Conservation (phyloP, 2,113 vertebrate species). For the Ictalurus furcatus region DNA sequence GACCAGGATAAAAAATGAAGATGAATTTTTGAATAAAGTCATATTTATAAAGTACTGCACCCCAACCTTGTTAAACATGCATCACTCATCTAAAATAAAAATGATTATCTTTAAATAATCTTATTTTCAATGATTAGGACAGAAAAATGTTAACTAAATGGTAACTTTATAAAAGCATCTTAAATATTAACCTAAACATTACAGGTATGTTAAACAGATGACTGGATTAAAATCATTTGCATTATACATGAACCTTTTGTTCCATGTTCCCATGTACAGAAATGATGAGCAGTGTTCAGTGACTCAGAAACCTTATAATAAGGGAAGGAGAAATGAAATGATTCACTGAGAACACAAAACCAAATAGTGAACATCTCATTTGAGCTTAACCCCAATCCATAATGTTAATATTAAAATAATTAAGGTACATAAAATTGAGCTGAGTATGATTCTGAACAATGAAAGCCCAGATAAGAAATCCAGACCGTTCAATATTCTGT, state of each 20-base stretch:
- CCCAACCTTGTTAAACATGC: background rate
- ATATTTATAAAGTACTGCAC: background rate
- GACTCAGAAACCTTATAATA: conserved; percentile 36
- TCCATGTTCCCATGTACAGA: conserved; percentile 27
- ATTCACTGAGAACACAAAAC: conserved; percentile 23
- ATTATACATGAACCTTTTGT: conserved; percentile 36
- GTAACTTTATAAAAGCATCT: background rate
- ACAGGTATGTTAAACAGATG: background rate
- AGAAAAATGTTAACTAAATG: background rate
- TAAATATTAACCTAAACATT: background rate
- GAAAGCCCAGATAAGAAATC: background rate
- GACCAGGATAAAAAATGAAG: background rate
- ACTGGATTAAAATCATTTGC: conserved; percentile 19
- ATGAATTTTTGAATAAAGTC: background rate
- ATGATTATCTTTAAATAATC: background rate
- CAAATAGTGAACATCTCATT: conserved; percentile 35
- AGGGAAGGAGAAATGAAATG: conserved; percentile 6
- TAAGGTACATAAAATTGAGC: conserved; percentile 16
- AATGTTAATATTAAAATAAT: conserved; percentile 36
- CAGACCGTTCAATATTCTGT: background rate
- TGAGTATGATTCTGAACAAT: conserved; percentile 17
- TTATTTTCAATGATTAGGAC: background rate
- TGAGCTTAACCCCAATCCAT: conserved; percentile 30
- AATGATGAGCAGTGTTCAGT: conserved; percentile 38
- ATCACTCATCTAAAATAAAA: background rate